A percentile compares a stretch with the other conserved stretches of the same genome.
These are phyloP conservation scores for Chaetura pelagica DNA, from an alignment of 2,113 vertebrate genomes.

Conservation along the genomic window DNA sequence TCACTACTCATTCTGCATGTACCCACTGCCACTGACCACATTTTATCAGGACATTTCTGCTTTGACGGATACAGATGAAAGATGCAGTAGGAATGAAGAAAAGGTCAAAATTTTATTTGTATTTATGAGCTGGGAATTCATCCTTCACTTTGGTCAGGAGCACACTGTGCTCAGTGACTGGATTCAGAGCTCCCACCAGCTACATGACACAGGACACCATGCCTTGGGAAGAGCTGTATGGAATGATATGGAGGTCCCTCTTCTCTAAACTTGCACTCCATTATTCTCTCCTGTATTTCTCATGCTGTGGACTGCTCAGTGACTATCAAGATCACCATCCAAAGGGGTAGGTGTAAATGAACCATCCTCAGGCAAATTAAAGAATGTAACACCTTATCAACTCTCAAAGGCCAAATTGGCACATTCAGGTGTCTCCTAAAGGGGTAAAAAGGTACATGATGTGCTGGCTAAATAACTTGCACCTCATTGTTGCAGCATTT, in stretches of 20 bases:
- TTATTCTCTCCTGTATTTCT: not conserved
- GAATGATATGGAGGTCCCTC: not conserved
- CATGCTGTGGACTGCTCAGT: not conserved
- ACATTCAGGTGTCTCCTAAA: not conserved
- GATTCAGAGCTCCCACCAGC: not conserved
- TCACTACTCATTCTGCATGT: not conserved
- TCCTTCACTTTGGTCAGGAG: not conserved
- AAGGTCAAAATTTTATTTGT: not conserved
- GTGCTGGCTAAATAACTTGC: not conserved
- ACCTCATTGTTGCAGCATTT: not conserved
- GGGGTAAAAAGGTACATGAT: not conserved
- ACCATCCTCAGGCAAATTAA: not conserved
- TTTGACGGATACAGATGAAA: not conserved
- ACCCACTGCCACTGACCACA: not conserved
- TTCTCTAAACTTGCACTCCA: not conserved
- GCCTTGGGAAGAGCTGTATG: not conserved
- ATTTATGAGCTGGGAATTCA: not conserved
- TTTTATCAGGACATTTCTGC: not conserved
- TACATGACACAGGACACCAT: rapidly evolving
- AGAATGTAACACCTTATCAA: not conserved
- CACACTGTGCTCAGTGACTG: not conserved
- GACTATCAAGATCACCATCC: not conserved
- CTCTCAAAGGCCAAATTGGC: not conserved
- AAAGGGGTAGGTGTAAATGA: not conserved
- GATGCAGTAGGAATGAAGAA: not conserved